Conservation (phyloP, 1,140 invertebrate genomes). For the Eciton burchellii region DNA sequence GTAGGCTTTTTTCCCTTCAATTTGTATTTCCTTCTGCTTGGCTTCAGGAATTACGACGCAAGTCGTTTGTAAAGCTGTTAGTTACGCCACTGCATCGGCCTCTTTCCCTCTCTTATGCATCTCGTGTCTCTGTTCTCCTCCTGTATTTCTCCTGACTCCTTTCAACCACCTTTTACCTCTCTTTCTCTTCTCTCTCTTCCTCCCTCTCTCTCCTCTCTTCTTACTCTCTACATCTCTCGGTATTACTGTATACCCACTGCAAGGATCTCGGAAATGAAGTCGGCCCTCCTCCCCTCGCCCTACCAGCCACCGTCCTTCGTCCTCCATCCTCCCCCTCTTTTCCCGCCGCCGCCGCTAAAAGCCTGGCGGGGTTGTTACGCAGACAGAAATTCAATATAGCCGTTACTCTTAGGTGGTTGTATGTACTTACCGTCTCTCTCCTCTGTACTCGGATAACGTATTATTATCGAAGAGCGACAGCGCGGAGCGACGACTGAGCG, state of each 20-base stretch:
- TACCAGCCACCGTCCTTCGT: slow-evolving; percentile 36
- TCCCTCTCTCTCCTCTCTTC: not conserved
- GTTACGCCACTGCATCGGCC: slow-evolving; percentile 48
- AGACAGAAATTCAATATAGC: slow-evolving; percentile 77
- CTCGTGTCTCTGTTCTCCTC: slow-evolving; percentile 29
- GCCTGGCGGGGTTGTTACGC: slow-evolving; percentile 67
- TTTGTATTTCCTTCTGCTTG: slow-evolving; percentile 17
- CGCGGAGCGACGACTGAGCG: slow-evolving; percentile 38
- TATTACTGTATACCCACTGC: slow-evolving; percentile 45
- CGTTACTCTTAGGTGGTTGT: slow-evolving; percentile 70
- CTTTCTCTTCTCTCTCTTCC: not conserved
- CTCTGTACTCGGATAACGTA: slow-evolving; percentile 63
- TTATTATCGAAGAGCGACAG: slow-evolving; percentile 63
- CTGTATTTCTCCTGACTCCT: slow-evolving; percentile 41
- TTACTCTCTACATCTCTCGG: slow-evolving; percentile 27
- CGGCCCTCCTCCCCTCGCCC: slow-evolving; percentile 55
- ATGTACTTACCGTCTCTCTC: slow-evolving; percentile 64
- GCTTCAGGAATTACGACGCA: slow-evolving; percentile 23
- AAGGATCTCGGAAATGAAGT: slow-evolving; percentile 69
- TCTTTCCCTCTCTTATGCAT: slow-evolving; percentile 46
- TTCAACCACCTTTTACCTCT: slow-evolving; percentile 28
- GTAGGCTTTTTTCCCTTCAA: not conserved
- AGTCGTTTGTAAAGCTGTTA: slow-evolving; percentile 11
- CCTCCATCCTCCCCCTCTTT: slow-evolving; percentile 31
- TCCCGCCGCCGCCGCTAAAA: slow-evolving; percentile 67